Conservation (phyloP, 2,797 vertebrate species). For the Falco cherrug region DNA sequence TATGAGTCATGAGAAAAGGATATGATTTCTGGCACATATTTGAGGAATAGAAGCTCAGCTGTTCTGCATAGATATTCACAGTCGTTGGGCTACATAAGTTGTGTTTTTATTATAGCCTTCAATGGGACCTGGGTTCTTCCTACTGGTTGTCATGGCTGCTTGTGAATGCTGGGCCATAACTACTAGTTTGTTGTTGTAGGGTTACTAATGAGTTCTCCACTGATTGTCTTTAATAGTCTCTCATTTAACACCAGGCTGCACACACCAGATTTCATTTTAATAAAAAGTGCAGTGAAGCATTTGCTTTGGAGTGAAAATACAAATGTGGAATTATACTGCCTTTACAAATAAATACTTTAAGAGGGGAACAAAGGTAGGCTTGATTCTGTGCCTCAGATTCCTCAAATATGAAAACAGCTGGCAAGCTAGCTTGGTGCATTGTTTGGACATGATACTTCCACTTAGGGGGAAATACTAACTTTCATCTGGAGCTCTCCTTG, state of each 20-base stretch:
- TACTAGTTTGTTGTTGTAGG: conserved; percentile 53
- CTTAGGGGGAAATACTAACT: background rate
- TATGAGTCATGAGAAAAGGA: conserved; percentile 48
- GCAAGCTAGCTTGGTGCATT: background rate
- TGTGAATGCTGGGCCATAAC: conserved; percentile 47
- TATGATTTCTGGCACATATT: conserved; percentile 36
- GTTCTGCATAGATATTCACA: conserved; percentile 23
- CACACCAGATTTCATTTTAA: conserved; percentile 65
- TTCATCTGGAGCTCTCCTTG: background rate
- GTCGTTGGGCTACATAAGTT: background rate
- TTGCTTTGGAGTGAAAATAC: conserved; percentile 61
- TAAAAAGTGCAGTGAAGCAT: conserved; percentile 62
- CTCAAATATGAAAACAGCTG: background rate
- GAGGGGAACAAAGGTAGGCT: conserved; percentile 7
- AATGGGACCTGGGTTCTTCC: conserved; percentile 3
- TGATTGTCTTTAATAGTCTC: conserved; percentile 67
- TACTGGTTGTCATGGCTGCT: conserved; percentile 42
- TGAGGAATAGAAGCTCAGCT: conserved; percentile 11
- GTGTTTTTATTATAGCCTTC: conserved; percentile 25
- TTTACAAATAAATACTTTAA: conserved; percentile 44
- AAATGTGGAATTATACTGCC: conserved; percentile 47
- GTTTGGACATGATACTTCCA: background rate
- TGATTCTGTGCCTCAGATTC: background rate
- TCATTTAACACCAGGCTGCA: conserved; percentile 65
- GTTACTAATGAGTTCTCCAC: conserved; percentile 65